Evolutionary conservation across 2,797 vertebrate genomes (phyloP), one percentile per base, ranked within the genome.

Genomic region (Brachyalestes nurse): DNA sequence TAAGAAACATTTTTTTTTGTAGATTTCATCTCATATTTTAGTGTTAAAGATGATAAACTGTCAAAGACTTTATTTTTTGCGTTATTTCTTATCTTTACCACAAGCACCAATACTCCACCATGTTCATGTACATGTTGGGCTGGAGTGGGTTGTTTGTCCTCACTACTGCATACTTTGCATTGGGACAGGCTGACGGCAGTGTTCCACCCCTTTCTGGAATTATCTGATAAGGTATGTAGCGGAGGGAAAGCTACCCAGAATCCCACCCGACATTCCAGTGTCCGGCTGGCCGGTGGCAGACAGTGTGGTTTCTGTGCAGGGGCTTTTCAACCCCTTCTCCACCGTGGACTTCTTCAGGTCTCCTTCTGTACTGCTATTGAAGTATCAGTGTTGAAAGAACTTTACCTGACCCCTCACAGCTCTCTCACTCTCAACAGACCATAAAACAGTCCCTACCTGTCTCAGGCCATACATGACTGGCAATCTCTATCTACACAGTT

Each of bases 241-340:
- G 84, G 89, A 90, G 90, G 90, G 90, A 90, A 82, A 89, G 88
- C 90, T 91, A 90, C 91, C 90, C 91, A 90, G 87, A 81, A 84
- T 84, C 83, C 88, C 84, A 75, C 89, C 86, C 85, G 89, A 85
- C 92, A 94, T 94, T 94, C 93, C 93, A 90, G 79, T 67, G 86
- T 86, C 88, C 88, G 85, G 78, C 84, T 86, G 85, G 84, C 88
- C 75, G 70, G 75, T 40, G 72, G 83, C 85, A 88, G 90, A 93
- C 93, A 93, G 89, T 89, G 88, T 23, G 80, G 85, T 84, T 90
- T 92, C 90, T 94, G 92, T 93, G 89, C 89, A 69, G 80, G 0
- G 84, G 82, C 89, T 90, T 86, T 72, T 83, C 85, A 88, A 85
- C 86, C 80, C 71, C 2, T 67, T 14, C 65, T 67, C 19, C n/a